Percentiles rank a stretch among this genome's conserved stretches.
phyloP scores from a whole-genome alignment of 2,113 vertebrate species.

The Anoplopoma fimbria region DNA sequence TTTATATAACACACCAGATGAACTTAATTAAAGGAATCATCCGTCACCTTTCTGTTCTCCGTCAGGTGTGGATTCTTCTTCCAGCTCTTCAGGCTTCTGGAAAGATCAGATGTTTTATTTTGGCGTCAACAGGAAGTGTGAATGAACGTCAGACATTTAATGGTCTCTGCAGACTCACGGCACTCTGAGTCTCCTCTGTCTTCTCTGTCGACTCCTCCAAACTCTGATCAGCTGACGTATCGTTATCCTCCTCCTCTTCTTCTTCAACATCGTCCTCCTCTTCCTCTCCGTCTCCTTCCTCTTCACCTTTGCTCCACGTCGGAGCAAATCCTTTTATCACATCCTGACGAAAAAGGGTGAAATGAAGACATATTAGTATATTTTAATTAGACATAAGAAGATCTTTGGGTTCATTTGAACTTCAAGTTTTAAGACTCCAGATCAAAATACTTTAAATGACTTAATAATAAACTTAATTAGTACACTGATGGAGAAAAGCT shows the following conservation, averaged over 20 bases:
- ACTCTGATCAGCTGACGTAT: constrained; percentile 12
- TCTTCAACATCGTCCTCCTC: constrained; percentile 22
- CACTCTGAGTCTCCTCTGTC: constrained; percentile 20
- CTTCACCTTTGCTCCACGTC: constrained; percentile 32
- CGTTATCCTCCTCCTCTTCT: constrained; percentile 32
- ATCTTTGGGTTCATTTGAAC: no score
- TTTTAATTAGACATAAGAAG: not conserved
- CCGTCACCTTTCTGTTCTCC: constrained; percentile 45
- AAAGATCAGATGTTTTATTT: constrained; percentile 10
- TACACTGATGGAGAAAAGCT: no score
- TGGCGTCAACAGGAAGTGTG: not conserved
- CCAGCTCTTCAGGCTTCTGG: constrained; percentile 44
- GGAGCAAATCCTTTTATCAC: constrained; percentile 19
- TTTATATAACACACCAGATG: no score
- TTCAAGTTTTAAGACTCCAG: no score
- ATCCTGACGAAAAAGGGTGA: constrained; percentile 50
- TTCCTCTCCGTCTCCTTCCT: constrained; percentile 48
- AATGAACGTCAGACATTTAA: not conserved
- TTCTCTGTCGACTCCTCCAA: constrained; percentile 28
- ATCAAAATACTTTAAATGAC: no score
- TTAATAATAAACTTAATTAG: no score
- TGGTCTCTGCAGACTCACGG: constrained; percentile 35
- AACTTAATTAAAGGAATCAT: no score
- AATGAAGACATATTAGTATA: not conserved
- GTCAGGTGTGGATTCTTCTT: constrained; percentile 32